These are phyloP conservation scores for Cremastinae sp. DNA, from an alignment of 2,888 invertebrate species.

Conservation along the genomic window DNA sequence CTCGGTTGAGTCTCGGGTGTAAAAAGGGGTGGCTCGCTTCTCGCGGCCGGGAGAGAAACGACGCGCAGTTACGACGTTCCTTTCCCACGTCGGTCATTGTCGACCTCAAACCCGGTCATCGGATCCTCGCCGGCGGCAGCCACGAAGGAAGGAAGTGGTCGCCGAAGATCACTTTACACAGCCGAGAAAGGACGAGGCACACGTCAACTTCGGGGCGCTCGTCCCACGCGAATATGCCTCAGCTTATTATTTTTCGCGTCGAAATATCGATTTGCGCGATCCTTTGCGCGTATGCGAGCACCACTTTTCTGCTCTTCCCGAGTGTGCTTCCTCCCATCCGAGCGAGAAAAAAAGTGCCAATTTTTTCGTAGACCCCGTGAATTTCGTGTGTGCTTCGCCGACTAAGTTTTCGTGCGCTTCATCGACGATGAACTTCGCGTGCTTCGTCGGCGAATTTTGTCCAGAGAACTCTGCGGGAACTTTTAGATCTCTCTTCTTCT, in stretches of 20 bases:
- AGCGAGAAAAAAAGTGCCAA: background rate
- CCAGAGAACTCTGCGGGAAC: constrained; percentile 20
- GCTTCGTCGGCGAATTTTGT: constrained; percentile 35
- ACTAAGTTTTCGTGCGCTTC: too few relatives aligned
- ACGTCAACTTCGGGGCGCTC: constrained; percentile 26
- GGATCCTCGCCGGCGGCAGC: constrained; percentile 72
- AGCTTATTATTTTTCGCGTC: background rate
- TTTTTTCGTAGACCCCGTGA: constrained; percentile 6
- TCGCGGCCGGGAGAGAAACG: constrained; percentile 55
- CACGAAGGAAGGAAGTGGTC: constrained; percentile 79
- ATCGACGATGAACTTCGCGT: constrained; percentile 28
- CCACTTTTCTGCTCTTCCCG: background rate
- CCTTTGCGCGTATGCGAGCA: too few relatives aligned
- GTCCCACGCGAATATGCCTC: constrained; percentile 6
- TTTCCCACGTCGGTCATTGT: constrained; percentile 80
- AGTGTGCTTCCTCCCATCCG: background rate
- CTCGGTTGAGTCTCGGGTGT: constrained; percentile 26
- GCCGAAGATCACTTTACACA: constrained; percentile 79
- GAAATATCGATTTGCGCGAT: background rate
- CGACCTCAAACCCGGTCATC: constrained; percentile 79
- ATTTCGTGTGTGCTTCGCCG: constrained; percentile 25
- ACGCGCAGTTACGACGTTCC: constrained; percentile 74
- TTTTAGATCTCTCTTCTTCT: too few relatives aligned
- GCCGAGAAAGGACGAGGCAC: constrained; percentile 56
- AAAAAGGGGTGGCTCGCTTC: constrained; percentile 13